phyloP scores from a whole-genome alignment of 35 echinoderm and acorn worm genomes.

The Strongylocentrotus purpuratus region DNA sequence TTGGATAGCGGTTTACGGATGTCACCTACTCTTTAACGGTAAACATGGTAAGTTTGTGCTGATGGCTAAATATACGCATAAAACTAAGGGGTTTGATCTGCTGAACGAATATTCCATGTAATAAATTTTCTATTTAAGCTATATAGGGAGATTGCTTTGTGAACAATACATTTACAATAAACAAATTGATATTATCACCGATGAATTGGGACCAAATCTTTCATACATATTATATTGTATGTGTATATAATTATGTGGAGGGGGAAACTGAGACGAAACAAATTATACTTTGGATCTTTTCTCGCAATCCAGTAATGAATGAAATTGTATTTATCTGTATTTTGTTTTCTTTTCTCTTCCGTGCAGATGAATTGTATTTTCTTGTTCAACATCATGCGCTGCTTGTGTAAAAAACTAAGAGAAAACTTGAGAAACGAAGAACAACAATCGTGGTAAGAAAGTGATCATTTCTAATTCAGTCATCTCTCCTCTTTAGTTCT shows the following conservation, averaged over 20 bases:
- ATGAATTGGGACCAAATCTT: no score
- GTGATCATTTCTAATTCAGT: no score
- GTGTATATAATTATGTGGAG: no score
- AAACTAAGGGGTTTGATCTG: no score
- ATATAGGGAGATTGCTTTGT: not conserved
- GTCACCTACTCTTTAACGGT: no score
- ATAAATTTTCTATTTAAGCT: no score
- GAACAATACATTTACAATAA: not conserved
- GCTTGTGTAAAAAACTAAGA: constrained; percentile 82
- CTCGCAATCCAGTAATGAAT: not conserved
- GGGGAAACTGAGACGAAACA: no score
- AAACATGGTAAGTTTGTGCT: not conserved
- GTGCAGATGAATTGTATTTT: constrained; percentile 92
- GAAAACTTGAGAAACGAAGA: constrained; percentile 50
- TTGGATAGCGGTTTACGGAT: no score
- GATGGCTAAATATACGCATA: not conserved
- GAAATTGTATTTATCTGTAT: not conserved
- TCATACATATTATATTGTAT: no score
- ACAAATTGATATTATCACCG: no score
- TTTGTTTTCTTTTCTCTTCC: constrained; percentile 11
- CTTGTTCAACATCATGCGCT: constrained; percentile 83
- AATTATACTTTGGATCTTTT: not conserved
- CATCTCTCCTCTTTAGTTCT: not conserved
- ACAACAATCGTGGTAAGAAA: constrained; percentile 63
- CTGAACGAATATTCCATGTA: not conserved